phyloP scores from a whole-genome alignment of 2,888 invertebrate species.

The Spisula solida region DNA sequence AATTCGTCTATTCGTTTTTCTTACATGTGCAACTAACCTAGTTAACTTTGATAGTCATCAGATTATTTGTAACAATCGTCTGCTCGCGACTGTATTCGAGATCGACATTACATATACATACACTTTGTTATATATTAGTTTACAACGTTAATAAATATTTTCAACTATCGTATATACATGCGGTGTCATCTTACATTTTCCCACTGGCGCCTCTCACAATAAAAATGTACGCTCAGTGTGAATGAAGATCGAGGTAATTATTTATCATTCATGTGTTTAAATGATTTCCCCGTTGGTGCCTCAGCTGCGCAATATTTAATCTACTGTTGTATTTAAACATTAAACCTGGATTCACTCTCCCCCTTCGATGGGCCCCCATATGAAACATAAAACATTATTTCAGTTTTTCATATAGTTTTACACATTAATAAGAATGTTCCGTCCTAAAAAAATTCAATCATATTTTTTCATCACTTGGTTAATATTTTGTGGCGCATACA shows the following conservation, averaged over 20 bases:
- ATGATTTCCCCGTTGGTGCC: conserved; percentile 41
- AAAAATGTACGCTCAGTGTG: conserved; percentile 34
- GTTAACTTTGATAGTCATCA: conserved; percentile 1
- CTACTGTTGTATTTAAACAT: conserved; percentile 35
- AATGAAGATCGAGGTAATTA: conserved; percentile 49
- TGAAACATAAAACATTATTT: conserved; percentile 30
- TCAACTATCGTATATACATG: conserved; percentile 33
- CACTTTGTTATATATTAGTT: conserved; percentile 13
- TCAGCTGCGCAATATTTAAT: conserved; percentile 27
- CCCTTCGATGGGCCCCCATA: conserved; percentile 12
- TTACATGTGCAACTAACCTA: not conserved
- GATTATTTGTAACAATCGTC: not conserved
- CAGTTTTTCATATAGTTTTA: not conserved
- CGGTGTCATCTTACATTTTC: conserved; percentile 35
- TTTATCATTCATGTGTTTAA: conserved; percentile 59
- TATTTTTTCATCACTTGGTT: conserved; percentile 34
- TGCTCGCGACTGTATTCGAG: not conserved
- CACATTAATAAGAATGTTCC: not conserved
- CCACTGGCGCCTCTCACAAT: conserved; percentile 48
- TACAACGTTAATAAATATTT: conserved; percentile 22
- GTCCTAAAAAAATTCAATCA: not conserved
- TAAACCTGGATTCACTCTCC: not conserved
- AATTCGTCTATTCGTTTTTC: too few species aligned
- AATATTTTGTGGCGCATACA: conserved; percentile 50
- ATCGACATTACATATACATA: not conserved